These are phyloP conservation scores for Dasyornis broadbenti DNA, from an alignment of 2,113 vertebrate genomes.

Conservation along the genomic window DNA sequence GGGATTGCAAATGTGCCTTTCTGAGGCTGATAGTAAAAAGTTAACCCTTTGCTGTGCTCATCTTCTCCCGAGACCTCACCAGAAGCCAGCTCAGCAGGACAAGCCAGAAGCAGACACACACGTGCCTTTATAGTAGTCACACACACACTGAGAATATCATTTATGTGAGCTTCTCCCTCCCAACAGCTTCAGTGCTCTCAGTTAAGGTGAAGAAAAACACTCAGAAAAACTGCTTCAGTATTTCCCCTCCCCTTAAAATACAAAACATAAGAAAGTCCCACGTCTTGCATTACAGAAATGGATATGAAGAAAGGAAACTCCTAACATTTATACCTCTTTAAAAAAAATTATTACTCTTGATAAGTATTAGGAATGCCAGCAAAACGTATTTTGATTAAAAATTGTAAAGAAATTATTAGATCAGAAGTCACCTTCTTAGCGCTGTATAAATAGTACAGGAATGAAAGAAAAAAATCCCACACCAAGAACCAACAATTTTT, in stretches of 20 bases:
- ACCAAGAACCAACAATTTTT: neutral
- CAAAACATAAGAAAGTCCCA: neutral
- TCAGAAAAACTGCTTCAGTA: neutral
- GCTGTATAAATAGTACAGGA: neutral
- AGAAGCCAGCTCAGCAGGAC: neutral
- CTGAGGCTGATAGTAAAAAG: neutral
- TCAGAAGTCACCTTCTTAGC: neutral
- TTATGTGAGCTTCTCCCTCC: neutral
- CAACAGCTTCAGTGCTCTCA: neutral
- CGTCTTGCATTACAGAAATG: neutral
- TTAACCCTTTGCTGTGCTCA: neutral
- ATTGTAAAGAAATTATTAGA: neutral
- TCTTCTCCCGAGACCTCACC: neutral
- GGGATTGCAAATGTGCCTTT: neutral
- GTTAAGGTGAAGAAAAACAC: neutral
- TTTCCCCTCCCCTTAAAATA: neutral
- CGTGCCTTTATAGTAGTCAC: fast-evolving
- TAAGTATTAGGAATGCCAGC: neutral
- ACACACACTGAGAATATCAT: fast-evolving
- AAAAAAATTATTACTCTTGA: neutral
- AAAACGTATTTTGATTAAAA: neutral
- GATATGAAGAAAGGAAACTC: neutral
- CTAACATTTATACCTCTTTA: neutral
- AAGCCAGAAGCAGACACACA: neutral
- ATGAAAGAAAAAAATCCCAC: neutral